Conservation (phyloP, 1,140 invertebrate species). For the Monochamus saltuarius region DNA sequence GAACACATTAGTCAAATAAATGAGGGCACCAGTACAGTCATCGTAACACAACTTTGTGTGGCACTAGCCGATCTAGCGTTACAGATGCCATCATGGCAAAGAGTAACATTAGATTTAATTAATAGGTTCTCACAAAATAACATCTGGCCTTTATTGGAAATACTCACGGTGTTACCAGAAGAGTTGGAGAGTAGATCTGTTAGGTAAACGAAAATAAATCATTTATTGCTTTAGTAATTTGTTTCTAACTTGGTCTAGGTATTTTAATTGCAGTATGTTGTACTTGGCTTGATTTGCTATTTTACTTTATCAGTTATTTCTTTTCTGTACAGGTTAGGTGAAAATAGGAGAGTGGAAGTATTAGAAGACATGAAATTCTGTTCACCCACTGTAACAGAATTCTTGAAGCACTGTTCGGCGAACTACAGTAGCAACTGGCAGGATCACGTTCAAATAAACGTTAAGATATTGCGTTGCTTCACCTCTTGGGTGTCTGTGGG, state of each 20-base stretch:
- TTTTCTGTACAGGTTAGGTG: constrained; percentile 61
- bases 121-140: constrained; percentile 66
- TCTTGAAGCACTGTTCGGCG: constrained; percentile 73
- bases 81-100: constrained; percentile 92
- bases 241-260: too few relatives aligned
- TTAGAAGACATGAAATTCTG: constrained; percentile 71
- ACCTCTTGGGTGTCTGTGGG: constrained; percentile 77
- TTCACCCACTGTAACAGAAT: constrained; percentile 68
- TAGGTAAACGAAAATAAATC: constrained; percentile 47
- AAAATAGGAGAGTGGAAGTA: constrained; percentile 84
- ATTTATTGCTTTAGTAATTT: background rate
- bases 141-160: constrained; percentile 82
- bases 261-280: too few relatives aligned
- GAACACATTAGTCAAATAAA: constrained; percentile 85
- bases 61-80: constrained; percentile 90
- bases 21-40: constrained; percentile 76
- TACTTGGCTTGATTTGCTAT: too few relatives aligned
- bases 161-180: constrained; percentile 93
- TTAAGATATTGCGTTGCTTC: constrained; percentile 73
- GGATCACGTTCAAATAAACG: constrained; percentile 58
- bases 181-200: constrained; percentile 85
- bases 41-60: constrained; percentile 89
- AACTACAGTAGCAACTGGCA: constrained; percentile 56
- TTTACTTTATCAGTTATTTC: too few relatives aligned
- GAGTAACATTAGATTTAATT: constrained; percentile 83